These are phyloP conservation scores for Bombus sylvicola DNA, from an alignment of 1,140 invertebrate genomes.

Conservation along the genomic window DNA sequence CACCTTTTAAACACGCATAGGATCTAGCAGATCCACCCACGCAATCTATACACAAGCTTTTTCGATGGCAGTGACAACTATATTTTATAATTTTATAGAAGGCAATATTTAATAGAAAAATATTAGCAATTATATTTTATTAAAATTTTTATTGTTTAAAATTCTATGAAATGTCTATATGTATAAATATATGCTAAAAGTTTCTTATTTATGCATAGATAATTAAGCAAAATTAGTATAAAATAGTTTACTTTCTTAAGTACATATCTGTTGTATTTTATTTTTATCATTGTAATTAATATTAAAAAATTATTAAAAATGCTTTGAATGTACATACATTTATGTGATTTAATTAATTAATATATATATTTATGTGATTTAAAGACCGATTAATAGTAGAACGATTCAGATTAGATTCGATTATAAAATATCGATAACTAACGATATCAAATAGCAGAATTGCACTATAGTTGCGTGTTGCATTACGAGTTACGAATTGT, in stretches of 20 bases:
- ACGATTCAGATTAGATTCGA: neutral
- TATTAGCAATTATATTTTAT: neutral
- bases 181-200: neutral
- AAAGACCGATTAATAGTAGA: neutral
- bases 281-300: neutral
- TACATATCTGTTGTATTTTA: neutral
- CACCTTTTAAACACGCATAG: slow-evolving; percentile 17
- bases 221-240: neutral
- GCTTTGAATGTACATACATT: neutral
- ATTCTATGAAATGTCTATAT: neutral
- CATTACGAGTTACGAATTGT: too few relatives aligned
- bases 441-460: neutral
- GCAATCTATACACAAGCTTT: neutral
- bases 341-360: too few relatives aligned
- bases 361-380: neutral
- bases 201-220: neutral
- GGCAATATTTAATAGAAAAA: neutral
- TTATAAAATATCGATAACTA: slow-evolving; percentile 4
- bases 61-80: neutral
- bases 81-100: slow-evolving; percentile 12
- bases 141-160: slow-evolving; percentile 1
- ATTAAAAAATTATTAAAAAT: neutral
- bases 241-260: neutral
- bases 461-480: neutral
- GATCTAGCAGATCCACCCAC: slow-evolving; percentile 38